A percentile compares a stretch with the other conserved stretches of the same genome.
Conservation (phyloP, 2,888 invertebrate genomes). For the Ganaspis brasiliensis region DNA sequence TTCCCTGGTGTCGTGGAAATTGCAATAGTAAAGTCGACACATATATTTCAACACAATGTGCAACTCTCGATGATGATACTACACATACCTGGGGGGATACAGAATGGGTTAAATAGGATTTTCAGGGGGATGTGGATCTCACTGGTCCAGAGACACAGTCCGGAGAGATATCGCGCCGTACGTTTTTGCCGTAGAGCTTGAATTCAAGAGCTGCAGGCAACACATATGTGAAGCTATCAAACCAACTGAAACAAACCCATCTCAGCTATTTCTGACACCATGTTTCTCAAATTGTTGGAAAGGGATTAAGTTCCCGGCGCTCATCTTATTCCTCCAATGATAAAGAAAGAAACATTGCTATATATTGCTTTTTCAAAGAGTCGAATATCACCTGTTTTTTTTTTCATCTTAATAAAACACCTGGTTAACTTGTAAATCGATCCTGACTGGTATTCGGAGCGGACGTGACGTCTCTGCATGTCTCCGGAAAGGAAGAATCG, state of each 20-base stretch:
- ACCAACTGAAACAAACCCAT: constrained; percentile 57
- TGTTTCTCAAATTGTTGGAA: not conserved
- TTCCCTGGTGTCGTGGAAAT: constrained; percentile 7
- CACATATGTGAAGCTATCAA: constrained; percentile 60
- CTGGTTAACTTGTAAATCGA: constrained; percentile 18
- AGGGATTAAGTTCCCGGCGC: not conserved
- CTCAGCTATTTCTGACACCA: constrained; percentile 49
- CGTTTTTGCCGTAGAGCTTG: constrained; percentile 58
- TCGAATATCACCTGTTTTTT: not conserved
- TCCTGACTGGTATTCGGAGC: constrained; percentile 37
- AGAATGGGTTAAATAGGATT: constrained; percentile 65
- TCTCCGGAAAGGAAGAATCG: constrained; percentile 52
- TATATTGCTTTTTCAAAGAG: not conserved
- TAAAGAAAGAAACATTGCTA: too few relatives aligned
- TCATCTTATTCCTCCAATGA: too few relatives aligned
- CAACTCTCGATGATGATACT: constrained; percentile 35
- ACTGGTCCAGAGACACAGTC: constrained; percentile 38
- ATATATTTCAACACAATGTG: constrained; percentile 24
- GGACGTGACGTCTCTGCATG: constrained; percentile 44
- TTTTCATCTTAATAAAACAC: not conserved
- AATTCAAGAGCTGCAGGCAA: constrained; percentile 56
- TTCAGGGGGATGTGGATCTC: constrained; percentile 53
- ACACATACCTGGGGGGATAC: constrained; percentile 48
- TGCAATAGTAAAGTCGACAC: not conserved
- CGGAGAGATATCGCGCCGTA: constrained; percentile 53